Evolutionary conservation across 2,888 invertebrate genomes (phyloP).

Genomic region (Fragum whitleyi): DNA sequence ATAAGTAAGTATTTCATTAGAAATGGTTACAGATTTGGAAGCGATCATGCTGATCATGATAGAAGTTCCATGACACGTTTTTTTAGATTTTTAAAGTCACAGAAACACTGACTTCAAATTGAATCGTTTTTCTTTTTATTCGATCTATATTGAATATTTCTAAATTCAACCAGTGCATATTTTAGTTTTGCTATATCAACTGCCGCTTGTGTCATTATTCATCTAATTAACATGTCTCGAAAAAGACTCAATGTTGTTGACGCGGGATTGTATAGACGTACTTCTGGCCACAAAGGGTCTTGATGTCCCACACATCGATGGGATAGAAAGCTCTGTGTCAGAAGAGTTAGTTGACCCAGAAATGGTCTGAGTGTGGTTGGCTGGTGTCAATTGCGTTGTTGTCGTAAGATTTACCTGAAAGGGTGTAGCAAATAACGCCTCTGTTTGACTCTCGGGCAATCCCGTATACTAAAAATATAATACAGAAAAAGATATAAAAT

Average conservation of each 20-base stretch:
- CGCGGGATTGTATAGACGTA: not conserved
- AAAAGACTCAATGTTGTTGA: not conserved
- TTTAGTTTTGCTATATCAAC: not conserved
- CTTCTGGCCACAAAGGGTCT: not conserved
- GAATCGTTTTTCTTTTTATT: conserved; percentile 1
- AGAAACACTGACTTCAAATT: conserved; percentile 1
- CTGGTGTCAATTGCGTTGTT: not conserved
- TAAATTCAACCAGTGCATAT: conserved; percentile 1
- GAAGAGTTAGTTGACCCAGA: not conserved
- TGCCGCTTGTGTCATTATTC: conserved; percentile 2
- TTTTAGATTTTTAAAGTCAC: conserved; percentile 15
- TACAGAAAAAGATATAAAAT: not conserved
- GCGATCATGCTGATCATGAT: conserved; percentile 19
- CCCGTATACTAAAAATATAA: not conserved
- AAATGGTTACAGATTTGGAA: conserved; percentile 19
- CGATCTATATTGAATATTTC: not conserved
- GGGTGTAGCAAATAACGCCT: not conserved
- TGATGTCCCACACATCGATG: not conserved
- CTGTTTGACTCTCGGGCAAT: not conserved
- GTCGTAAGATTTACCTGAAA: not conserved
- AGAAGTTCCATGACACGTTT: conserved; percentile 10
- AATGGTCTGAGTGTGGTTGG: not conserved
- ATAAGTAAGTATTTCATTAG: conserved; percentile 5
- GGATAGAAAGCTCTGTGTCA: not conserved
- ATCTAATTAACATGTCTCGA: not conserved